Evolutionary conservation across 2,113 vertebrate species (phyloP).

Genomic region (Pardalotus punctatus): DNA sequence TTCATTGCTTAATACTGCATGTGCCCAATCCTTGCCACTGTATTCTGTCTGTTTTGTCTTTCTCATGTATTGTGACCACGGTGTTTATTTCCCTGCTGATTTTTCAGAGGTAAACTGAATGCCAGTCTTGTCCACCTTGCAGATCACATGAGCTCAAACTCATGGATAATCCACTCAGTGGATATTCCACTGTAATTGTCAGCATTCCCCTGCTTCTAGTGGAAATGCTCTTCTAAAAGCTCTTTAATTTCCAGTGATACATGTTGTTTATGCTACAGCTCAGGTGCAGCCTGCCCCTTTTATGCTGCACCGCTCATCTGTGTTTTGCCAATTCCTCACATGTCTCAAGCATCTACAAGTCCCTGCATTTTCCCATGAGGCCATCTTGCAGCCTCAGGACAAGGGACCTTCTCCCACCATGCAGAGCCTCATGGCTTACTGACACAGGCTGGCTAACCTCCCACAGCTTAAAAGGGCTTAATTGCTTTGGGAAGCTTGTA

Average conservation of each 20-base stretch:
- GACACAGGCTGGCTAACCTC: rapidly evolving
- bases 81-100: neutral
- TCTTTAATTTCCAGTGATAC: neutral
- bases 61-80: rapidly evolving
- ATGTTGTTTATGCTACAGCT: neutral
- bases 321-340: neutral
- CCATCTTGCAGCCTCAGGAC: rapidly evolving
- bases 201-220: neutral
- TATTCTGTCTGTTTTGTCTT: neutral
- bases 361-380: neutral
- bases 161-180: neutral
- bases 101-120: neutral
- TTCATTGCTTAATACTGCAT: neutral
- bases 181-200: neutral
- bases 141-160: neutral
- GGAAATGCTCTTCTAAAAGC: neutral
- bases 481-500: neutral
- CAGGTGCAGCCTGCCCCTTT: neutral
- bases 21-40: neutral
- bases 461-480: neutral
- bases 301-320: neutral
- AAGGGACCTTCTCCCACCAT: neutral
- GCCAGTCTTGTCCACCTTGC: neutral
- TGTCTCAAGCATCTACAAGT: neutral
- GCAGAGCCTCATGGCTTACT: neutral